Conservation (phyloP, 2,888 invertebrate genomes). For the Eulithis testata region DNA sequence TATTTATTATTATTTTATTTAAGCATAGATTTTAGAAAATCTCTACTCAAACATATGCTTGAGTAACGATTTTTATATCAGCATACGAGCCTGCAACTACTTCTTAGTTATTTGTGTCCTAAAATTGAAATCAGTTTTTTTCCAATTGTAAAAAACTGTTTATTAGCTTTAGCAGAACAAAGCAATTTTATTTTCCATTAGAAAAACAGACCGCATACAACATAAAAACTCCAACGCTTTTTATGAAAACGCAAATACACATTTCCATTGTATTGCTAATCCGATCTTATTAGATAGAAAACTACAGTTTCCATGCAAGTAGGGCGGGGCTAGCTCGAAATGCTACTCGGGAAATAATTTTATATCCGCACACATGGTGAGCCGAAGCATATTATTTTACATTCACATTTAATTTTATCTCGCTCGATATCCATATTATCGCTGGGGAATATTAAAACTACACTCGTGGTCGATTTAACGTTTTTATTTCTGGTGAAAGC, state of each 20-base stretch:
- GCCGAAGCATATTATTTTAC: constrained; percentile 42
- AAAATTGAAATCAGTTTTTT: too few species aligned
- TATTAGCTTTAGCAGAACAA: too few species aligned
- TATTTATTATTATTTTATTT: too few species aligned
- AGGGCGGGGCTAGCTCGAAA: constrained; percentile 30
- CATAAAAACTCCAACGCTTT: constrained; percentile 11
- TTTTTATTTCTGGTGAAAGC: constrained; percentile 19
- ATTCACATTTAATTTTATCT: constrained; percentile 45
- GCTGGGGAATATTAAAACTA: constrained; percentile 34
- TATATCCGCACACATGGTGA: constrained; percentile 43
- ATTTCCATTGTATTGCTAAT: constrained; percentile 31
- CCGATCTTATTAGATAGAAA: constrained; percentile 35
- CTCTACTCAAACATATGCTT: too few species aligned
- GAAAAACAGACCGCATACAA: not conserved
- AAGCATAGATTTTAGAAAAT: too few species aligned
- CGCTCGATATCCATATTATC: constrained; percentile 30
- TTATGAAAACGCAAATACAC: constrained; percentile 21
- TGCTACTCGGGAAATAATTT: constrained; percentile 44
- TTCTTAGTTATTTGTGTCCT: too few species aligned
- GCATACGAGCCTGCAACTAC: too few species aligned
- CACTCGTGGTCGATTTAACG: constrained; percentile 11
- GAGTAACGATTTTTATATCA: too few species aligned
- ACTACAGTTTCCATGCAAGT: constrained; percentile 38
- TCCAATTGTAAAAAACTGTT: too few species aligned
- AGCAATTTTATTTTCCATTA: not conserved